phyloP scores from a whole-genome alignment of 2,797 vertebrate species.

The Brachyalestes nurse region DNA sequence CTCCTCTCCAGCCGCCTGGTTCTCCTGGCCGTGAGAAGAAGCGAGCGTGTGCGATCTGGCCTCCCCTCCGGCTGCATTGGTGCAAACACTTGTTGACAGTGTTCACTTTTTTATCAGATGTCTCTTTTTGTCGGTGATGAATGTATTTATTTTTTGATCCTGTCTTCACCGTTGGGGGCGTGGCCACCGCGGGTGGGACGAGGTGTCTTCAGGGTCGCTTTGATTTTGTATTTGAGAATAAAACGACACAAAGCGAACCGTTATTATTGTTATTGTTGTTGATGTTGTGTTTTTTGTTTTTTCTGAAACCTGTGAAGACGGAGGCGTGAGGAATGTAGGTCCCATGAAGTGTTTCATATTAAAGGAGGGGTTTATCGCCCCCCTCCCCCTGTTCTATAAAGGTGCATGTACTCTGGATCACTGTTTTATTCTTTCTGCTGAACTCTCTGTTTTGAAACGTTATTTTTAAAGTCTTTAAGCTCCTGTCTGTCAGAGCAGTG shows the following conservation, averaged over 20 bases:
- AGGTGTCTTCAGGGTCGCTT: conserved; percentile 75
- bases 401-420: conserved; percentile 66
- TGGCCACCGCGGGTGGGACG: conserved; percentile 69
- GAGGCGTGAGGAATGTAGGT: conserved; percentile 65
- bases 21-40: conserved; percentile 43
- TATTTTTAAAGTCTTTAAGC: conserved; percentile 64
- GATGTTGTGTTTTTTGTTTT: neutral
- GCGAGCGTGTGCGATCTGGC: conserved; percentile 47
- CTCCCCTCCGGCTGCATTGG: conserved; percentile 80
- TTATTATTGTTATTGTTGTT: conserved; percentile 1
- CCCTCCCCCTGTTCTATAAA: conserved; percentile 69
- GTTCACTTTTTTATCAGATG: conserved; percentile 80
- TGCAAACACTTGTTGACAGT: conserved; percentile 89
- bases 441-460: conserved; percentile 66
- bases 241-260: conserved; percentile 69
- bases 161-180: conserved; percentile 77
- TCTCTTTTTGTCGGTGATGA: conserved; percentile 85
- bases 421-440: conserved; percentile 59
- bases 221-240: conserved; percentile 65
- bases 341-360: conserved; percentile 60
- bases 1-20: conserved; percentile 26
- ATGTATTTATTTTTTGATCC: conserved; percentile 90
- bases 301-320: conserved; percentile 69
- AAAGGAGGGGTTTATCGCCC: conserved; percentile 61
- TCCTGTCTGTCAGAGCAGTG: conserved; percentile 64